Evolutionary conservation across 2,888 invertebrate genomes (phyloP), one percentile per base, ranked within the genome.

Genomic region (Drosophila fungiperda): DNA sequence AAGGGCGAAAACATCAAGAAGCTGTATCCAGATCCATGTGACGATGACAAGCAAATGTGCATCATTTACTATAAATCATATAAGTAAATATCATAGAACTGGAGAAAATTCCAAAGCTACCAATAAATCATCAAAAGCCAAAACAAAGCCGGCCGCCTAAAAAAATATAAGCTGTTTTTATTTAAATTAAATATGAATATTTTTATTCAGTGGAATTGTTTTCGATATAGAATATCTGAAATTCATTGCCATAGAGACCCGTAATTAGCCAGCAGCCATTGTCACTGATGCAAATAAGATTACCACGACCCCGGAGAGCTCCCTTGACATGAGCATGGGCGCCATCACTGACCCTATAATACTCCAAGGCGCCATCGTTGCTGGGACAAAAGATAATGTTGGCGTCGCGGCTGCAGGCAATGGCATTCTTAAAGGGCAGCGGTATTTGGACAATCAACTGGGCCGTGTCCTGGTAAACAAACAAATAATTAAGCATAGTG

Each of bases 261-360:
- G 92, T 91, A 12, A 93, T 84, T 29, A 93, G 72, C 93, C 93
- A 93, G 65, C 86, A 88, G 15, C 92, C 93, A 80, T 93, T 93
- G 48, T 92, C 92, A 60, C 93, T 93, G 17, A 91, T 76, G 32
- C 90, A 87, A 12, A 93, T 92, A n/a, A 91, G 72, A 53, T 89
- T 91, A 3, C 92, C 93, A 54, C 85, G 92, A 52, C 93, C 93
- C 5, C 85, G 86, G 15, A 92, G 68, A 3, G 71, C 87, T 0
- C 93, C 93, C 62, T 92, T 91, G 12, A 92, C 78, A 23, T 78
- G 77, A 0, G 74, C 81, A 54, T 90, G 90, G 1, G 78, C 86
- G 0, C 93, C 92, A 65, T 87, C 89, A 17, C 68, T 80, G 35
- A 91, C 68, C 82, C 90, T 86, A 68, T 92, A 93, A 54, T 90